phyloP scores from a whole-genome alignment of 2,113 vertebrate genomes.

The Phyllostomus hastatus region DNA sequence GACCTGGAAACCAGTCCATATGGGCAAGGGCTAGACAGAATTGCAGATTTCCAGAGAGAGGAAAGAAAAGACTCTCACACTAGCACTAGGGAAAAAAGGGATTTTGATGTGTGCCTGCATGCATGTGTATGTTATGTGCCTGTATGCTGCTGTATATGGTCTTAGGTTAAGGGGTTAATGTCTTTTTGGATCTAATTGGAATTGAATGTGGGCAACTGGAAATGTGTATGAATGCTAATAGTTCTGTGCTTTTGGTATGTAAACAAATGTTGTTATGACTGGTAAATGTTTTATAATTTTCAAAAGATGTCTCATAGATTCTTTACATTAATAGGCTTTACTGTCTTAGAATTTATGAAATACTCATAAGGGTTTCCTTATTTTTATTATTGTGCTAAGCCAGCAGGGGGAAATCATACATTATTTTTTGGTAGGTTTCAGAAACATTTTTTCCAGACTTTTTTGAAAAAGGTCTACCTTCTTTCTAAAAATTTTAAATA shows the following conservation, averaged over 20 bases:
- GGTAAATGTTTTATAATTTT: background rate
- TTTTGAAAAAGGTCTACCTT: constrained; percentile 43
- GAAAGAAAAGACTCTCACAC: background rate
- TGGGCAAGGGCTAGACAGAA: background rate
- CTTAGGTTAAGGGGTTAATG: background rate
- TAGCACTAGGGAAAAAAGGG: background rate
- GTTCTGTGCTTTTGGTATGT: background rate
- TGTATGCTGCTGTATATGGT: background rate
- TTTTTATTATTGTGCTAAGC: constrained; percentile 62
- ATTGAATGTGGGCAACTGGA: background rate
- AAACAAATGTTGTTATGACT: background rate
- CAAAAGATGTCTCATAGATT: constrained; percentile 13
- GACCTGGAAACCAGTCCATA: background rate
- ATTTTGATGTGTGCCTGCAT: background rate
- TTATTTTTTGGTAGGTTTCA: constrained; percentile 55
- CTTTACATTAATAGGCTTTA: constrained; percentile 18
- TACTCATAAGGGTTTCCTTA: background rate
- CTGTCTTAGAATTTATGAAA: constrained; percentile 6
- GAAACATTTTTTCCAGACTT: constrained; percentile 50
- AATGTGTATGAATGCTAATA: background rate
- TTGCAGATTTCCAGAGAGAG: background rate
- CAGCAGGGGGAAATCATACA: constrained; percentile 70
- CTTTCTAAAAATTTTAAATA: constrained; percentile 18
- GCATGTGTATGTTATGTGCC: background rate
- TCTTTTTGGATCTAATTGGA: background rate